Evolutionary conservation across 2,888 invertebrate species (phyloP).

Genomic region (Hyposoter didymator): DNA sequence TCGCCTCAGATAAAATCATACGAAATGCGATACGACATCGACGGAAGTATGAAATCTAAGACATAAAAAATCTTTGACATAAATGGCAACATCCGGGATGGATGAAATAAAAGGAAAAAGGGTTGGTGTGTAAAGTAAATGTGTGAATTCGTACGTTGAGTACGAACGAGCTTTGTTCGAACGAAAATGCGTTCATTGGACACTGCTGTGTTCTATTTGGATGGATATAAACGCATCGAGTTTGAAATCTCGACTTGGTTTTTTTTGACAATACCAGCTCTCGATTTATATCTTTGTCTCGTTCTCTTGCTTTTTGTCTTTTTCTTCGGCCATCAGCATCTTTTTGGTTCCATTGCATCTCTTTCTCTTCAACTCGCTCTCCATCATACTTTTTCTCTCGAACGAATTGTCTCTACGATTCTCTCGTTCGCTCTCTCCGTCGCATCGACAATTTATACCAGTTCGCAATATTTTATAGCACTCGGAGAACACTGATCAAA

Average conservation of each 20-base stretch:
- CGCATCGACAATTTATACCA: conserved; percentile 64
- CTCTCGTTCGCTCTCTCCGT: conserved; percentile 62
- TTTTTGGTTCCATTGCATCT: conserved; percentile 51
- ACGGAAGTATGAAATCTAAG: neutral
- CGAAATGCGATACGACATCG: neutral
- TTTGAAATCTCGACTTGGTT: conserved; percentile 27
- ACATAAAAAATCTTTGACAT: neutral
- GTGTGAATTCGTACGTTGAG: conserved; percentile 3
- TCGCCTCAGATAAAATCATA: neutral
- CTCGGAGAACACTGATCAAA: conserved; percentile 66
- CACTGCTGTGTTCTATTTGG: neutral
- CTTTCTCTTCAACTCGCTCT: conserved; percentile 38
- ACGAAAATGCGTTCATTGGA: neutral
- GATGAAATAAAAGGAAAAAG: neutral
- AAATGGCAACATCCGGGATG: conserved; percentile 8
- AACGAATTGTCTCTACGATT: conserved; percentile 18
- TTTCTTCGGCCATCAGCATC: conserved; percentile 30
- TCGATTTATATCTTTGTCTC: conserved; percentile 66
- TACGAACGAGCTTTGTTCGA: neutral
- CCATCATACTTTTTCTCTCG: conserved; percentile 14
- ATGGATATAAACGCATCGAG: neutral
- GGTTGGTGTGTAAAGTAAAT: neutral
- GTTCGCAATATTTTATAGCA: conserved; percentile 64
- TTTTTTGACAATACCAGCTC: conserved; percentile 49
- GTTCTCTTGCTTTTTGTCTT: neutral